Base-by-base conservation (phyloP, 2,113 vertebrate species). In the Onychorhynchus coronatus region DNA sequence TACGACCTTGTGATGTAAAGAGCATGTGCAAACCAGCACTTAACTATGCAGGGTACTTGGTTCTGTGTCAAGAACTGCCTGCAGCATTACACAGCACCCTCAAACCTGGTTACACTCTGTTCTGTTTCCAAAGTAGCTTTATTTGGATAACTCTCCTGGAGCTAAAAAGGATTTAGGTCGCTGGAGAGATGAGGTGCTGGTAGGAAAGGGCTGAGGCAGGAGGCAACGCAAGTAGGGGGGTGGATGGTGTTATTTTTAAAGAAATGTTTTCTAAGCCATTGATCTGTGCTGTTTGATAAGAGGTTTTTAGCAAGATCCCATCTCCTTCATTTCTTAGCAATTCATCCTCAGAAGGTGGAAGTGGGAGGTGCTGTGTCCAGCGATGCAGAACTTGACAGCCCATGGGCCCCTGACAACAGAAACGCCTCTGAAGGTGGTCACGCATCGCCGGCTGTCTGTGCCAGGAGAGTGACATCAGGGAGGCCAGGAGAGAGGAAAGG, bases 111-210 rank as follows among this genome's bases (percentile, higher is more conserved):
- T 95, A 35, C 59, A 4, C 74, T 63, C 50, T 75, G 84, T 91
- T 91, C 94, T 89, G 41, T 35, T 42, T 82, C 49, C 91, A 85
- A 53, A 95, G 89, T 35, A 91, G 93, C 93, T 96, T 89, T 94
- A 91, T 95, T 94, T 96, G 95, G 89, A 63, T 92, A 85, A 79
- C 84, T 88, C 47, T 71, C 10, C 53, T 39, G 41, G 25, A 96
- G 91, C 93, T 91, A 73, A 82, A 85, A 95, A 89, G 77, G 81
- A 96, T 96, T 96, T 94, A 81, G 96, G 96, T 96, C 74, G 0
- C 8, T 1, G 77, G 68, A 92, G 65, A 77, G 63, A 80, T 11
- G 59, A 55, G 56, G 53, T 77, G 21, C 76, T 66, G 83, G 62
- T 66, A 73, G 70, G 74, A 85, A 88, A 65, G 24, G 39, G 62